Conservation (phyloP, 1,140 invertebrate species). For the Drosophila kanapiae region DNA sequence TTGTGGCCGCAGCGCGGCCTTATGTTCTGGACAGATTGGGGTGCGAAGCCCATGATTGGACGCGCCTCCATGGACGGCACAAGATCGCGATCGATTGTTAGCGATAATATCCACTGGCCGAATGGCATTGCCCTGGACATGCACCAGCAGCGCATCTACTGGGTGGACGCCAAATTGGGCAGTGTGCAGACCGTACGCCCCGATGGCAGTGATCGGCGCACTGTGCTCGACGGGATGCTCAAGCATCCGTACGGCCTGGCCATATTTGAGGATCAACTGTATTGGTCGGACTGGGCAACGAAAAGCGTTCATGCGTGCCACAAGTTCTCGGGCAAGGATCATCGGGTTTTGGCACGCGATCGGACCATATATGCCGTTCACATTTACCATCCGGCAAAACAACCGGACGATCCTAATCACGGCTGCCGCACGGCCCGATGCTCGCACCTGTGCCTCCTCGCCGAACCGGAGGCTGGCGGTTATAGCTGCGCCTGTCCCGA, state of each 20-base stretch:
- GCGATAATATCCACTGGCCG: conserved; percentile 91
- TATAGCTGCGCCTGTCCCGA: conserved; percentile 93
- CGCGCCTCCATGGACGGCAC: conserved; percentile 94
- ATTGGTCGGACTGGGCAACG: conserved; percentile 93
- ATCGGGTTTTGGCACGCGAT: conserved; percentile 85
- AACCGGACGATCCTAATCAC: conserved; percentile 86
- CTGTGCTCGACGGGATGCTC: conserved; percentile 87
- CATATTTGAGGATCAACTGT: conserved; percentile 94
- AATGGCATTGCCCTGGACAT: conserved; percentile 96
- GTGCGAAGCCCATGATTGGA: conserved; percentile 90
- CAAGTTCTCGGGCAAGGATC: conserved; percentile 89
- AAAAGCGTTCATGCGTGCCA: conserved; percentile 89
- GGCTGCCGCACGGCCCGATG: conserved; percentile 90
- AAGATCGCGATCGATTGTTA: conserved; percentile 87
- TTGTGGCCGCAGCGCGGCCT: conserved; percentile 88
- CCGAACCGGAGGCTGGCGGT: conserved; percentile 86
- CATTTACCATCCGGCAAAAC: conserved; percentile 89
- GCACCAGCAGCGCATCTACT: conserved; percentile 91
- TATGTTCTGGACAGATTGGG: conserved; percentile 96
- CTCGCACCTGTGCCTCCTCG: conserved; percentile 93
- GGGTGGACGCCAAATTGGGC: conserved; percentile 91
- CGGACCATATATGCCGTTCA: conserved; percentile 88
- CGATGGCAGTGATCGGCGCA: conserved; percentile 90
- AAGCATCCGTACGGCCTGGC: conserved; percentile 93
- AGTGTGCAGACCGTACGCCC: conserved; percentile 92